Evolutionary conservation across 2,113 vertebrate genomes (phyloP), one percentile per base, ranked within the genome.

Genomic region (Orthonyx spaldingii): DNA sequence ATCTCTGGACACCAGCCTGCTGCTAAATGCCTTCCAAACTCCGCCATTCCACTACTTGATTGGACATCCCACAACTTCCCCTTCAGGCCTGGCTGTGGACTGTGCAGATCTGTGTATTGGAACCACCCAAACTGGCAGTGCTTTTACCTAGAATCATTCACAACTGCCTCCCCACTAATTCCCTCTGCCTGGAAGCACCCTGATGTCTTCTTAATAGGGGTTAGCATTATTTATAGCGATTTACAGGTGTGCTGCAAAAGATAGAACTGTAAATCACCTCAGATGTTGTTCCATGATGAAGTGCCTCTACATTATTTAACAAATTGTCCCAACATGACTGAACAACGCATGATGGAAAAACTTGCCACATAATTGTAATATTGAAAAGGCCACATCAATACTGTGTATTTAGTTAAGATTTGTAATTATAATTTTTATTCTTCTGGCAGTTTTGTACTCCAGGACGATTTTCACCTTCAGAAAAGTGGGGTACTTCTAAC

Each of bases 161-260:
- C 81, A 68, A 76, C 61, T 33, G 41, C 69, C 60, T 87, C 57
- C 46, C 89, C 21, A 3, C 53, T 78, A 60, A 68, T 68, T 77
- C 42, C 46, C 32, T 72, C 64, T 23, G 23, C 28, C 32, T 93
- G 90, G 92, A 88, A 88, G 84, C 70, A 91, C 65, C 89, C 81
- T 87, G 84, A 57, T 85, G 65, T 60, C 95, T 95, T 74, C 66
- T 79, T 84, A 35, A 79, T 46, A 79, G 49, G 81, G 37, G 37
- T 89, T 89, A 50, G 81, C 46, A 32, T 93, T 96, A 95, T 94
- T 95, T 87, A 83, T 79, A 57, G 70, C 32, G 0, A 65, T 93
- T 91, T 96, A 72, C 87, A 94, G 94, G 91, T 95, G 93, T 85
- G 66, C 90, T 88, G 63, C 91, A 9, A 49, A 93, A 72, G 93